Percentiles rank a stretch among this genome's conserved stretches.
phyloP scores from a whole-genome alignment of 2,797 vertebrate genomes.

The Ctenochaetus hawaiiensis region DNA sequence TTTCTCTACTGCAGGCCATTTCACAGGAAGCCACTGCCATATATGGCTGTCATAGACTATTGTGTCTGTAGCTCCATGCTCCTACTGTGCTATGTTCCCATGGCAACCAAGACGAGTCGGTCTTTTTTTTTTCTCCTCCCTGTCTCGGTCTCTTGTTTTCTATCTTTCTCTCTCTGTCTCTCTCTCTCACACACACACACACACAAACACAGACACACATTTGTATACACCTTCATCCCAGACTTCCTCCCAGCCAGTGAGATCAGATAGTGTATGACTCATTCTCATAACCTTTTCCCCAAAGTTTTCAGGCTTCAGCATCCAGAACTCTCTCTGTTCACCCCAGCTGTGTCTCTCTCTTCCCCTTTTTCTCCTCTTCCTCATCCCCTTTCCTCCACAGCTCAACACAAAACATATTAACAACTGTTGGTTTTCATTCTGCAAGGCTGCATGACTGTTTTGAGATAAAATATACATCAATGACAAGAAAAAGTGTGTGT shows the following conservation, averaged over 20 bases:
- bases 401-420: slow-evolving; percentile 18
- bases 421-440: slow-evolving; percentile 1
- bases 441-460: background rate
- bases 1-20: slow-evolving; percentile 64
- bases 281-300: slow-evolving; percentile 75
- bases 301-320: slow-evolving; percentile 56
- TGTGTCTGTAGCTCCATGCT: slow-evolving; percentile 80
- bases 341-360: slow-evolving; percentile 5
- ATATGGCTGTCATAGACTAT: slow-evolving; percentile 79
- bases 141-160: slow-evolving; percentile 46
- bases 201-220: slow-evolving; percentile 29
- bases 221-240: slow-evolving; percentile 54
- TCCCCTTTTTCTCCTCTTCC: background rate
- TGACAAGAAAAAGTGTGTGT: background rate
- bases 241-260: slow-evolving; percentile 43
- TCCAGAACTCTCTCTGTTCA: slow-evolving; percentile 59
- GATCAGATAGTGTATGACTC: slow-evolving; percentile 74
- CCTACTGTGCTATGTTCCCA: slow-evolving; percentile 79
- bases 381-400: background rate
- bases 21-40: slow-evolving; percentile 83
- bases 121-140: background rate
- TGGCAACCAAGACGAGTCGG: slow-evolving; percentile 79
- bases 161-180: slow-evolving; percentile 9
- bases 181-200: slow-evolving; percentile 1
- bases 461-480: background rate